Evolutionary conservation across 2,113 vertebrate genomes (phyloP).

Genomic region (Cisticola juncidis): DNA sequence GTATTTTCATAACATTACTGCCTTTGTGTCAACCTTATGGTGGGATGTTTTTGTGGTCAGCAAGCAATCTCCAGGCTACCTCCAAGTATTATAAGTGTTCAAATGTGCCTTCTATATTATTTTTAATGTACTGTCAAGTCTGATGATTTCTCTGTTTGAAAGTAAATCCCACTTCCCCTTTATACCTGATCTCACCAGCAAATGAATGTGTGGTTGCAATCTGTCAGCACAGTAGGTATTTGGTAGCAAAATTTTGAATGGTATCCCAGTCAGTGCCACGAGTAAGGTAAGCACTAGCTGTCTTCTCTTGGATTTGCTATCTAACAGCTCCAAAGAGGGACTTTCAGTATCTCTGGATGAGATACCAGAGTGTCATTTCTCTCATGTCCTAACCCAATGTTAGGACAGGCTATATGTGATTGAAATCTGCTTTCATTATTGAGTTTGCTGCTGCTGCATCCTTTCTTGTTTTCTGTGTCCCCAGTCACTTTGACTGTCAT

Average conservation of each 20-base stretch:
- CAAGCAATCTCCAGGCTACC: neutral
- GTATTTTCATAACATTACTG: neutral
- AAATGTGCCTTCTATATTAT: neutral
- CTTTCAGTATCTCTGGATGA: neutral
- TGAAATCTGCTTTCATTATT: neutral
- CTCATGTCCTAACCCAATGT: neutral
- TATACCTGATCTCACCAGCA: neutral
- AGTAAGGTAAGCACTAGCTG: neutral
- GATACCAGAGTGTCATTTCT: neutral
- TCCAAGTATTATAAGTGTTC: neutral
- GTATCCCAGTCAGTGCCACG: neutral
- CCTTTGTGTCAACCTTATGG: neutral
- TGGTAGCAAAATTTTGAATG: neutral
- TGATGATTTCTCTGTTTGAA: neutral
- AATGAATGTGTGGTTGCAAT: neutral
- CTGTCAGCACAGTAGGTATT: neutral
- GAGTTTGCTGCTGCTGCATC: neutral
- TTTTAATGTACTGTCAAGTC: neutral
- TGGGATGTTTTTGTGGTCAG: neutral
- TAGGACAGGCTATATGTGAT: neutral
- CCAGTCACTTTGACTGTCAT: neutral
- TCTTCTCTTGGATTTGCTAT: neutral
- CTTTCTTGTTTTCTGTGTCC: neutral
- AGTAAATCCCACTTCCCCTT: neutral
- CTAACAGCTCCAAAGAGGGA: neutral